Conservation (phyloP, 2,888 invertebrate species). For the Andricus curvator region DNA sequence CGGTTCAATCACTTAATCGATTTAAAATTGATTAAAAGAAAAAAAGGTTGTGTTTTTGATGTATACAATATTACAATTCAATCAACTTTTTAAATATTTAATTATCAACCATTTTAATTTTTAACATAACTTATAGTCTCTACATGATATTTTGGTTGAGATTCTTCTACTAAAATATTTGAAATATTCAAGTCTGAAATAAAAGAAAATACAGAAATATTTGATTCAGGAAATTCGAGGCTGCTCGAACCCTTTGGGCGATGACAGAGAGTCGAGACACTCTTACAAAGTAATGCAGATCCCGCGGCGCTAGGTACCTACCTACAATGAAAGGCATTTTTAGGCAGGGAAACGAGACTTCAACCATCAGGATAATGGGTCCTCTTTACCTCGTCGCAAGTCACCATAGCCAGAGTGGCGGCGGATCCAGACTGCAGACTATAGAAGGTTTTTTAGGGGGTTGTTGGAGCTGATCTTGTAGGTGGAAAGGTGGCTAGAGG, state of each 20-base stretch:
- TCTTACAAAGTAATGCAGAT: constrained; percentile 47
- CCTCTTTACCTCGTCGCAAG: constrained; percentile 50
- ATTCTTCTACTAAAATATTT: neutral
- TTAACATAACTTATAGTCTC: too few relatives aligned
- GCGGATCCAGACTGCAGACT: constrained; percentile 21
- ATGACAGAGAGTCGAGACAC: constrained; percentile 48
- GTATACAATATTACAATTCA: too few relatives aligned
- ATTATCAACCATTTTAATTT: too few relatives aligned
- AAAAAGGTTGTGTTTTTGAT: too few relatives aligned
- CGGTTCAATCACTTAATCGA: too few relatives aligned
- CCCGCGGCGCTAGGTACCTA: constrained; percentile 31
- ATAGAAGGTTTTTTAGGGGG: constrained; percentile 21
- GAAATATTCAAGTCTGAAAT: neutral
- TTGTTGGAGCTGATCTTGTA: constrained; percentile 31
- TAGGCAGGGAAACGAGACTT: constrained; percentile 49
- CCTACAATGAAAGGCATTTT: constrained; percentile 47
- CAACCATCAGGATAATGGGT: constrained; percentile 56
- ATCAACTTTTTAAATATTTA: too few relatives aligned
- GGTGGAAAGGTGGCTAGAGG: constrained; percentile 16
- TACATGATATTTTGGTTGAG: too few relatives aligned
- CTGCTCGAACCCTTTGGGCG: constrained; percentile 43
- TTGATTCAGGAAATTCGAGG: constrained; percentile 12
- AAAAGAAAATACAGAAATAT: constrained; percentile 1
- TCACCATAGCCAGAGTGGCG: constrained; percentile 1
- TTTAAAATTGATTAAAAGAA: too few relatives aligned